Percentiles rank a stretch among this genome's conserved stretches.
Conservation (phyloP, 2,888 invertebrate genomes). For the Lagria hirta region DNA sequence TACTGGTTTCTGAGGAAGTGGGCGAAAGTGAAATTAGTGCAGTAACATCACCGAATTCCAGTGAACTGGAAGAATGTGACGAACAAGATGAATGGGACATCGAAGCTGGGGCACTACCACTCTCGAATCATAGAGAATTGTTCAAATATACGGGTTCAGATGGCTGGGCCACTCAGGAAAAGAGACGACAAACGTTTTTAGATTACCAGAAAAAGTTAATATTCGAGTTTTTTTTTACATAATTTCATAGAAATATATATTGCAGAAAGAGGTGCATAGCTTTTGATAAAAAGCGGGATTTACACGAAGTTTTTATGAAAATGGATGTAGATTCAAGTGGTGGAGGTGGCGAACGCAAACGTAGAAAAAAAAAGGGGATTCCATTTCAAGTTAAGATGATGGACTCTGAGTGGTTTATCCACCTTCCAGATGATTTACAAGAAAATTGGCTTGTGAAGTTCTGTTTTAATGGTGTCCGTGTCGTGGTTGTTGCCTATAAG, state of each 20-base stretch:
- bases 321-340: constrained; percentile 41
- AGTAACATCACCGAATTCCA: too few species aligned
- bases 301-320: constrained; percentile 54
- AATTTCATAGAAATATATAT: constrained; percentile 6
- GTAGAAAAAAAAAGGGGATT: constrained; percentile 27
- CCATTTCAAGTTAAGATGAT: constrained; percentile 62
- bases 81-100: too few species aligned
- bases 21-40: too few species aligned
- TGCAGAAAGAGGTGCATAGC: constrained; percentile 56
- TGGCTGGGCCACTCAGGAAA: constrained; percentile 39
- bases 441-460: constrained; percentile 73
- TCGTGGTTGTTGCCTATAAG: constrained; percentile 75
- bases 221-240: neutral
- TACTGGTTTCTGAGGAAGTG: too few species aligned
- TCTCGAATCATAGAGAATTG: too few species aligned
- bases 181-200: constrained; percentile 59
- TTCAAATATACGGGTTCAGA: too few species aligned
- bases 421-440: constrained; percentile 75
- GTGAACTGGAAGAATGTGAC: too few species aligned
- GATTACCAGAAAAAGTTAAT: constrained; percentile 61
- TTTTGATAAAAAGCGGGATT: constrained; percentile 58
- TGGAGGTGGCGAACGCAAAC: constrained; percentile 36
- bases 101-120: too few species aligned
- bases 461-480: constrained; percentile 82
- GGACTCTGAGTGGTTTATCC: constrained; percentile 91